Base-by-base conservation (phyloP, 1,140 invertebrate species). In the Belonocnema kinseyi region DNA sequence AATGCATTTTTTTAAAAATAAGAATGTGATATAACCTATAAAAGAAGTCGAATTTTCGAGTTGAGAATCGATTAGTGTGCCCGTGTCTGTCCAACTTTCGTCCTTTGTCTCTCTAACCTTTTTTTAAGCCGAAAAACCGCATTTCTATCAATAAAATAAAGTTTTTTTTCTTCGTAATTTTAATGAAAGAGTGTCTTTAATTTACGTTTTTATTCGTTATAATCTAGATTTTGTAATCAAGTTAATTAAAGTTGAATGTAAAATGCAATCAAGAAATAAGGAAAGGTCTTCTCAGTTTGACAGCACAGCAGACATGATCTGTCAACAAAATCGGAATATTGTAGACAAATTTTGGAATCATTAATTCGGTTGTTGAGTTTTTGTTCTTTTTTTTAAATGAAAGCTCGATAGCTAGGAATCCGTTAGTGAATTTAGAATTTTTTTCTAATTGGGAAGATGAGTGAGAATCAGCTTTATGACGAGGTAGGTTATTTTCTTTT, bases 401-500 rank as follows among this genome's bases (percentile, higher is more conserved):
- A 19, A n/a, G 0, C 17, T 54, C 3, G 4, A 33, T 13, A 33
- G 6, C 4, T 26, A 21, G 21, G 33, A 66, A 66, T 33, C 21
- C 5, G 26, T n/a, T 40, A 40, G 40, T 46, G 40, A 10, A 46
- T 66, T 7, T 33, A 14, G 11, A 5, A 5, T 26, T 61, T 61
- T 40, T 21, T 14, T 40, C 0, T 10, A 26, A 10, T 40, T 16
- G 7, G 2, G 46, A 66, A 16, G 40, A 66, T 66, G 61, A 66
- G 40, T 66, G 33, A 26, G n/a, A 26, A 66, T 66, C 61, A 33
- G 14, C 61, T 66, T 66, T 66, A 33, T 26, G 61, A 66, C 12
- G 61, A 66, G 61, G 61, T 66, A 40, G 16, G 58, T 61, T 16
- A 46, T 46, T 46, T 46, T 46, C 1, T 11, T 11, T 11, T 46